Conservation (phyloP, 2,113 vertebrate species). For the Neogobius melanostomus region DNA sequence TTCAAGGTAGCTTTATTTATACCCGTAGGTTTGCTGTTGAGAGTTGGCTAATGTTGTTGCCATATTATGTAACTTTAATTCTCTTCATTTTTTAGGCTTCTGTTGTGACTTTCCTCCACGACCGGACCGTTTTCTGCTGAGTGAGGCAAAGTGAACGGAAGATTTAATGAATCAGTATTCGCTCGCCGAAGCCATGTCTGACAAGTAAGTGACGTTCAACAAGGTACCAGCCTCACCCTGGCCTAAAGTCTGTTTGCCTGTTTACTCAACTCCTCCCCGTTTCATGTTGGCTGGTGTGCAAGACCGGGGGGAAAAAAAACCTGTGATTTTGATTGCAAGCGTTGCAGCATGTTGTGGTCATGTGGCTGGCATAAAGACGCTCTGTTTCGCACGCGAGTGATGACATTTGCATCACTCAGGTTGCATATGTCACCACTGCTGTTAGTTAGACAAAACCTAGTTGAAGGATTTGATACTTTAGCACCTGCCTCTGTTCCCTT, state of each 20-base stretch:
- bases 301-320: not conserved
- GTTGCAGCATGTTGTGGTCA: conserved; percentile 40
- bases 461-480: conserved; percentile 44
- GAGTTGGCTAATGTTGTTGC: not conserved
- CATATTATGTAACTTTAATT: not conserved
- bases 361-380: conserved; percentile 54
- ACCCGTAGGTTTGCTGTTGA: no score
- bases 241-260: conserved; percentile 5
- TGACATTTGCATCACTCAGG: conserved; percentile 72
- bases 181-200: conserved; percentile 74
- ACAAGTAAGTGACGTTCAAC: conserved; percentile 74
- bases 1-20: no score
- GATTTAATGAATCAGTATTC: conserved; percentile 78
- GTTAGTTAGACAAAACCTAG: conserved; percentile 50
- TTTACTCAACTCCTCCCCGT: conserved; percentile 31
- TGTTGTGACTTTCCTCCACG: conserved; percentile 14
- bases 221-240: not conserved
- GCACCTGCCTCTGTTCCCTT: conserved; percentile 11
- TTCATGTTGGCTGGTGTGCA: conserved; percentile 17
- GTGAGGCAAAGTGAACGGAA: conserved; percentile 44
- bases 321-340: conserved; percentile 29
- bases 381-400: conserved; percentile 60
- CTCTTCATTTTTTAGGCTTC: conserved; percentile 39
- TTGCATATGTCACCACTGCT: conserved; percentile 73
- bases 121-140: conserved; percentile 32